These are phyloP conservation scores for Athene noctua DNA, from an alignment of 2,113 vertebrate species.

Conservation along the genomic window DNA sequence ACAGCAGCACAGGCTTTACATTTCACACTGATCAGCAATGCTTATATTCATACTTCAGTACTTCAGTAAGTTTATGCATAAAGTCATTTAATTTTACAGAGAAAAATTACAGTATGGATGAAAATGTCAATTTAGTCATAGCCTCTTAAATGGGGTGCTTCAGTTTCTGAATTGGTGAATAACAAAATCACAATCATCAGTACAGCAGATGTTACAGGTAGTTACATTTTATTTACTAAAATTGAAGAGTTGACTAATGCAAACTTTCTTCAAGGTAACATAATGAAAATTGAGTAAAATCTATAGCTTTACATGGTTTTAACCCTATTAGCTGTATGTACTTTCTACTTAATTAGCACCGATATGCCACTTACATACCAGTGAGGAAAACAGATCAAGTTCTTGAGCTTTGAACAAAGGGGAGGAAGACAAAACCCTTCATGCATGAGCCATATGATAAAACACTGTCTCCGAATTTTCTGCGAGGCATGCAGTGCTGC, in stretches of 20 bases:
- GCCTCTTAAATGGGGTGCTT: conserved; percentile 18
- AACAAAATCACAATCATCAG: neutral
- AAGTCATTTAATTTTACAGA: conserved; percentile 50
- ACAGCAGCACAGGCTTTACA: conserved; percentile 3
- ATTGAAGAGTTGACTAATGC: neutral
- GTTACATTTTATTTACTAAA: conserved; percentile 18
- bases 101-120: conserved; percentile 14
- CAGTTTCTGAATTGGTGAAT: neutral
- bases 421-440: neutral
- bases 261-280: neutral
- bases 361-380: neutral
- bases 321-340: neutral
- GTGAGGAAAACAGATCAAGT: neutral
- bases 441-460: neutral
- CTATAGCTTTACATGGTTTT: neutral
- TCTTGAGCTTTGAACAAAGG: neutral
- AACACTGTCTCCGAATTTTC: neutral
- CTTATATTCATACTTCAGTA: conserved; percentile 12
- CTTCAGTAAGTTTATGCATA: conserved; percentile 34
- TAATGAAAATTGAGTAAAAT: neutral
- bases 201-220: neutral
- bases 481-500: neutral
- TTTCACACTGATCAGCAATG: neutral
- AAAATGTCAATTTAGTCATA: neutral
- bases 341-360: neutral